Conservation (phyloP, 2,797 vertebrate species). For the Limosa lapponica region DNA sequence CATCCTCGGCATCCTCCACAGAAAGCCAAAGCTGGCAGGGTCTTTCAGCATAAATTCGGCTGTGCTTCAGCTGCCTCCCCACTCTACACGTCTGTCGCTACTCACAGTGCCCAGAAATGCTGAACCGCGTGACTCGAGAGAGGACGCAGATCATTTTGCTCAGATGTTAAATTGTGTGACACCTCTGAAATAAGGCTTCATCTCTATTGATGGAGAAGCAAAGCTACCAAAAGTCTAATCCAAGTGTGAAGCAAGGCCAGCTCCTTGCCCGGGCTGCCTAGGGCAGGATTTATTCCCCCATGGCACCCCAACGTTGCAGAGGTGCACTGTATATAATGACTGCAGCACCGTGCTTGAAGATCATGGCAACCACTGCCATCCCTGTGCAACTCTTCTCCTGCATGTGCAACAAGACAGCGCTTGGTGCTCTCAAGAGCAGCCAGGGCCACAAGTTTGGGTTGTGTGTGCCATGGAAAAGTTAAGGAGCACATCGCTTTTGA, state of each 20-base stretch:
- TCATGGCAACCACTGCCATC: neutral
- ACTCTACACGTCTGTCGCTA: no score
- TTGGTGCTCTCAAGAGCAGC: neutral
- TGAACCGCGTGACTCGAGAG: neutral
- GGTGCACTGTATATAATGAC: neutral
- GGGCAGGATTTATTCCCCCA: neutral
- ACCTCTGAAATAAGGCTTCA: neutral
- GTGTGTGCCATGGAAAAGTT: neutral
- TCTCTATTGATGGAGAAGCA: neutral
- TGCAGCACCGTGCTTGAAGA: neutral
- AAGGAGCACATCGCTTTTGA: neutral
- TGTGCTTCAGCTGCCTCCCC: neutral
- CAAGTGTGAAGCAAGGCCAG: fast-evolving
- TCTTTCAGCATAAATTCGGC: neutral
- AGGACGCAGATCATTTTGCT: fast-evolving
- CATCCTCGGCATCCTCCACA: neutral
- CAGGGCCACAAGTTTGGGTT: neutral
- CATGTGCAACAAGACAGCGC: fast-evolving
- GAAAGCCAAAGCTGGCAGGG: neutral
- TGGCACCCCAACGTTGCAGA: fast-evolving
- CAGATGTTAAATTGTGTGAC: neutral
- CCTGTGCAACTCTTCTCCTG: fast-evolving
- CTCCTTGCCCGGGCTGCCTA: neutral
- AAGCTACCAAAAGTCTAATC: neutral
- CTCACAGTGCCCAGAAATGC: neutral